Evolutionary conservation across 2,797 vertebrate species (phyloP).

Genomic region (Austrolebias charrua): DNA sequence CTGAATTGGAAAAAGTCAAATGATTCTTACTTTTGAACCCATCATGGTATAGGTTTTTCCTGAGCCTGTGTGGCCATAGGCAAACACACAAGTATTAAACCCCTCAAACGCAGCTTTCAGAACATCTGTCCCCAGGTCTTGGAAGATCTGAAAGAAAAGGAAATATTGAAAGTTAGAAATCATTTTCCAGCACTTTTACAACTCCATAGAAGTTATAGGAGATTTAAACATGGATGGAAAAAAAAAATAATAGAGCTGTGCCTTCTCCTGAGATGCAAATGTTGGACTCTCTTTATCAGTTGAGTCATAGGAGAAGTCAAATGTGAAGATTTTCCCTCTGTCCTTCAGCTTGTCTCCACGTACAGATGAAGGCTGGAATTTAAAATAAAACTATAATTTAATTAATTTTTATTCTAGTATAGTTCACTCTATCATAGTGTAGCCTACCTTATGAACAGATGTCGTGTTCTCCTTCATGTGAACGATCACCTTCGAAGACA

Average conservation of each 20-base stretch:
- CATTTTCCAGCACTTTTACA: background rate
- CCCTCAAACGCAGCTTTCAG: constrained; percentile 91
- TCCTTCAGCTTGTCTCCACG: constrained; percentile 81
- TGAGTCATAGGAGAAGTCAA: constrained; percentile 91
- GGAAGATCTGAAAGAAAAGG: constrained; percentile 82
- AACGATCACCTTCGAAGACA: constrained; percentile 87
- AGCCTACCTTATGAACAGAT: constrained; percentile 84
- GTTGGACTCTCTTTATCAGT: constrained; percentile 79
- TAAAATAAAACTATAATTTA: background rate
- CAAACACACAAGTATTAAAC: constrained; percentile 91
- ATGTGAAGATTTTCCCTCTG: constrained; percentile 85
- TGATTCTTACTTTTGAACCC: constrained; percentile 82
- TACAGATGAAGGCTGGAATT: constrained; percentile 68
- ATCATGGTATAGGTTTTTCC: constrained; percentile 96
- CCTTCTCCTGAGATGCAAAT: constrained; percentile 90
- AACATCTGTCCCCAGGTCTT: constrained; percentile 85
- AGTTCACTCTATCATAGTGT: background rate
- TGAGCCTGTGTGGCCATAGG: constrained; percentile 91
- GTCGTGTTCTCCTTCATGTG: constrained; percentile 86
- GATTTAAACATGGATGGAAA: no score
- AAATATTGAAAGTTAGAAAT: background rate
- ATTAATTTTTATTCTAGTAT: background rate
- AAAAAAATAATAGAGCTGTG: constrained; percentile 57
- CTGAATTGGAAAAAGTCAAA: background rate
- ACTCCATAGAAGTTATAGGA: background rate